Evolutionary conservation across 2,113 vertebrate species (phyloP), one percentile per base, ranked within the genome.

Genomic region (Canis aureus): DNA sequence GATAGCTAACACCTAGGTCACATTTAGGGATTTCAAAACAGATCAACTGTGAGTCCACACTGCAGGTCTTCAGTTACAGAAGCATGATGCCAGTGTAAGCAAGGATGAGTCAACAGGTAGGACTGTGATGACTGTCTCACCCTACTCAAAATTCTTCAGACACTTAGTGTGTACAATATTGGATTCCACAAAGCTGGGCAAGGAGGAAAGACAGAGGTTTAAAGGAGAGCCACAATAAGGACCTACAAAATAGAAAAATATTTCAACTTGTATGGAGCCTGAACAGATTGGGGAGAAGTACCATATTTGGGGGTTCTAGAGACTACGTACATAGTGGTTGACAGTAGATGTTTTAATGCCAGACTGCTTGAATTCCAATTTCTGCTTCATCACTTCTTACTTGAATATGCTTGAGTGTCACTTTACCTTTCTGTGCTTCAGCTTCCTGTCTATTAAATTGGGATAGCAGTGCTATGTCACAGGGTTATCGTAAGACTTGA

Each of bases 161-260:
- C 25, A 2, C 51, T 81, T 55, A 5, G 53, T 92, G 23, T 38
- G 19, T 29, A 60, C 49, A 83, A 57, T 66, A 51, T 19, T 66
- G 35, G 60, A 78, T 97, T 64, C 85, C 64, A 79, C 53, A 74
- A 82, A 83, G 49, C 43, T 96, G 74, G 76, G 35, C 80, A 78
- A 92, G 29, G 38, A 93, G 69, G 60, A 55, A 53, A 55, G 51
- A 60, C 60, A 71, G 62, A 3, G 11, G 17, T 35, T 89, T 86
- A 90, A 84, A 71, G 66, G 84, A 82, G 13, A 94, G 38, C 49
- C 79, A 94, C 64, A 57, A 57, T 35, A 82, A 69, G 53, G 78
- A 66, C 20, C 17, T 19, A 38, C 19, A 92, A 53, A 22, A 29
- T 62, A n/a, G 49, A 80, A 66, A 87, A 59, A 51, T 32, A 38